A percentile compares a stretch with the other conserved stretches of the same genome.
Conservation (phyloP, 2,113 vertebrate genomes). For the Monarcha castaneiventris region DNA sequence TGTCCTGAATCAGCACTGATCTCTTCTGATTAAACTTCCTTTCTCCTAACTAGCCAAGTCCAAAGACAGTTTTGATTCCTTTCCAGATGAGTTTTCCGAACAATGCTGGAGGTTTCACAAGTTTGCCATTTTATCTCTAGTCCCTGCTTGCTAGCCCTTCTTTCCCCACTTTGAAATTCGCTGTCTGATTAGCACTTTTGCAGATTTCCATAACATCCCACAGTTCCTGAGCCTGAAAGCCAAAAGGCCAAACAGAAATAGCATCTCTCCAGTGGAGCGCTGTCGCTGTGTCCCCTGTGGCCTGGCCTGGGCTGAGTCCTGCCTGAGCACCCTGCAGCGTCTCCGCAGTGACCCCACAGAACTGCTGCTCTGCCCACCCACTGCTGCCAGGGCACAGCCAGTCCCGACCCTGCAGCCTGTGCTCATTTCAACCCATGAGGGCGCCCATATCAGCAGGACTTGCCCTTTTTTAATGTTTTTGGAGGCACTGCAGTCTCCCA, state of each 20-base stretch:
- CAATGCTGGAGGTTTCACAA: slow-evolving; percentile 58
- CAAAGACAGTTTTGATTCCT: slow-evolving; percentile 41
- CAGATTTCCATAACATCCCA: slow-evolving; percentile 31
- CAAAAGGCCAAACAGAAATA: background rate
- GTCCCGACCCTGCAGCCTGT: fast-evolving
- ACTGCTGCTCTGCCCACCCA: background rate
- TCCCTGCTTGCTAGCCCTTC: slow-evolving; percentile 10
- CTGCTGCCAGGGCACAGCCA: fast-evolving
- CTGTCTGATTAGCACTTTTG: slow-evolving; percentile 51
- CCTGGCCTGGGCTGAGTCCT: background rate
- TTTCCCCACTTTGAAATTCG: slow-evolving; percentile 42
- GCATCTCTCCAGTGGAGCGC: fast-evolving
- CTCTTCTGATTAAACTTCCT: slow-evolving; percentile 49
- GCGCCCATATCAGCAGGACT: background rate
- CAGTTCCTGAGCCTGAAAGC: slow-evolving; percentile 20
- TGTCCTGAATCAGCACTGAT: slow-evolving; percentile 62
- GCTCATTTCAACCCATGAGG: background rate
- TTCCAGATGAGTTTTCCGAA: slow-evolving; percentile 60
- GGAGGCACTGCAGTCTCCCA: background rate
- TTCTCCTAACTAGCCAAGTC: slow-evolving; percentile 20
- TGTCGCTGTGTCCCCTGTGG: background rate
- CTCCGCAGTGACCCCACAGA: background rate
- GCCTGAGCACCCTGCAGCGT: fast-evolving
- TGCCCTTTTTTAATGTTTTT: fast-evolving
- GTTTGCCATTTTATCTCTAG: slow-evolving; percentile 51